Base-by-base conservation (phyloP, 2,888 invertebrate genomes). In the Dichetophora obliterata region DNA sequence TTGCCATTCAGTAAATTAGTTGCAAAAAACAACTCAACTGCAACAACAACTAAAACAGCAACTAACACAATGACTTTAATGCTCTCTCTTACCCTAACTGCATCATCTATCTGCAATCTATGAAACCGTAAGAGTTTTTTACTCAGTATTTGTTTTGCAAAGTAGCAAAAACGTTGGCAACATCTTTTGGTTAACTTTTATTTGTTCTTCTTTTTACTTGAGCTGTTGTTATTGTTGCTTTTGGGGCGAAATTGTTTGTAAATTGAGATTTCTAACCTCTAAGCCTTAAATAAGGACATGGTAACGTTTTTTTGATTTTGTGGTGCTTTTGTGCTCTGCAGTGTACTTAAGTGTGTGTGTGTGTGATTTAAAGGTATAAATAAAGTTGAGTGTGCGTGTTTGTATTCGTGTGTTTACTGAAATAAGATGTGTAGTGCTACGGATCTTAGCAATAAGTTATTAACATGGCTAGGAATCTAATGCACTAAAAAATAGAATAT, bases 1-100 rank as follows among this genome's bases (percentile, higher is more conserved):
- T 66, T 22, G 66, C 43, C 43, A 66, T 66, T 37, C 43, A 34
- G 37, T 66, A 66, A 66, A 66, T 66, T 19, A 66, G 43, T 66
- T 66, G 43, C 43, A 16, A 65, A 19, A 59, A 59, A 22, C 19
- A 9, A 24, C 24, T 24, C 24, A 59, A 3, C 57, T 24, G 24
- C 27, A 59, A 8, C 57, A 59, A 11, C 11, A 24, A 59, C 19
- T 22, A n/a, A n/a, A n/a, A n/a, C n/a, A n/a, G n/a, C n/a, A n/a
- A n/a, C n/a, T n/a, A 11, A 3, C 52, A n/a, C 8, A 6, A 22
- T 19, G 54, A 19, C n/a, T 54, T 19, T 22, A 22, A 59, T 9
- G 3, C 57, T 24, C 19, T 24, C 57, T 57, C 57, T 19, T 9
- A 59, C n/a, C 4, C 19, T 24, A 59, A 59, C 22, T 59, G 24